Percentiles rank a stretch among this genome's conserved stretches.
Conservation (phyloP, 2,888 invertebrate genomes). For the Eledona agricola region DNA sequence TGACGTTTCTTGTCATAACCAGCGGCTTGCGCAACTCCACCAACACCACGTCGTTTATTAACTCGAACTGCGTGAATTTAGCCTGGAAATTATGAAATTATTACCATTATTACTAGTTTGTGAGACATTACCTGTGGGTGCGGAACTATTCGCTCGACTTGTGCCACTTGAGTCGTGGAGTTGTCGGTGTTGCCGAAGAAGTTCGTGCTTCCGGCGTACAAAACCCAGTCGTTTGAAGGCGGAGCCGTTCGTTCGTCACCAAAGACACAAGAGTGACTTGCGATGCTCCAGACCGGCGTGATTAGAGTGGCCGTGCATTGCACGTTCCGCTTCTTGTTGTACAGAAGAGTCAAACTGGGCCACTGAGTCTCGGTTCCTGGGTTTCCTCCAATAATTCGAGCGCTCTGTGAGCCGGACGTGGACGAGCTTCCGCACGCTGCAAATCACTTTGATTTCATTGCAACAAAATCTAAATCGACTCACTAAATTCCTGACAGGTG, state of each 20-base stretch:
- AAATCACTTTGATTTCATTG: conserved; percentile 15
- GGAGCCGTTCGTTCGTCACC: conserved; percentile 33
- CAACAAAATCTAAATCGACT: conserved; percentile 44
- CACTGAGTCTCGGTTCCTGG: conserved; percentile 65
- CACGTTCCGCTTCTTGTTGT: conserved; percentile 60
- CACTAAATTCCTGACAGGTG: conserved; percentile 67
- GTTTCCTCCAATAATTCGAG: conserved; percentile 65
- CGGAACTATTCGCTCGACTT: conserved; percentile 63
- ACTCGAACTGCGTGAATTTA: conserved; percentile 68
- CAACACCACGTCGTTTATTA: conserved; percentile 68
- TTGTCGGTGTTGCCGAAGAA: conserved; percentile 56
- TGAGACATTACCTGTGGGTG: conserved; percentile 64
- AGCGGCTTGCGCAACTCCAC: conserved; percentile 66
- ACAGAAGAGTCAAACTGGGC: conserved; percentile 67
- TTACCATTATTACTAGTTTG: no score
- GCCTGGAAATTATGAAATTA: conserved; percentile 53
- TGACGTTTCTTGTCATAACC: conserved; percentile 64
- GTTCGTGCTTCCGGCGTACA: conserved; percentile 59
- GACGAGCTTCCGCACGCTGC: conserved; percentile 55
- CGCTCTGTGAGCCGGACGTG: conserved; percentile 55
- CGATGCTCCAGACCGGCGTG: conserved; percentile 64
- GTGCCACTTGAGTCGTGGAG: conserved; percentile 54
- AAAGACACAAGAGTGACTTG: conserved; percentile 63
- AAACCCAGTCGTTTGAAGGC: conserved; percentile 52
- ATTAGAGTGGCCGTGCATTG: conserved; percentile 65